Evolutionary conservation across 1,140 invertebrate species (phyloP), one percentile per base, ranked within the genome.

Genomic region (Diploscapter pachys): DNA sequence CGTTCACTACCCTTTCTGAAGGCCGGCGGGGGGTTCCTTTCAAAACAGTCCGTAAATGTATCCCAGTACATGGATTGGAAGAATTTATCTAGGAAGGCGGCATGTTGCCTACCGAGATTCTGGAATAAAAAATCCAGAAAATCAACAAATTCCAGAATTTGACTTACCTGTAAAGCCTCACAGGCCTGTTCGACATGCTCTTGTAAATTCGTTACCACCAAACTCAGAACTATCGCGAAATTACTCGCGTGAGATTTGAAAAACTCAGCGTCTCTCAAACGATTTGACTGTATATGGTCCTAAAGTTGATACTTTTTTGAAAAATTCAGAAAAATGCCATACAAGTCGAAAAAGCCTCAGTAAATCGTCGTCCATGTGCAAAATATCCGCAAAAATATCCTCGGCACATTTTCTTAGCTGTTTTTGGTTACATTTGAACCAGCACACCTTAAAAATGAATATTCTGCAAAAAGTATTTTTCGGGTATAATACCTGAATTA

Each of bases 11-110:
- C 55, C 63, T 74, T 76, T 49, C 61, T 71, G 70, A 76, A 76
- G 52, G 75, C 57, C 3, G 69, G 56, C 53, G 75, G 75, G n/a
- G 72, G 75, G 57, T 76, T 71, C 31, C 65, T 64, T n/a, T 76
- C 75, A 50, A 76, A 76, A 72, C 75, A 76, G 53, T 76, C 75
- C 2, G 75, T 76, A 49, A 76, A 76, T 13, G 72, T 66, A 63
- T 76, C 75, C 75, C 75, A 76, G 52, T 76, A 76, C 49, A 76
- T 71, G 11, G 69, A 55, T 54, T 76, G 68, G 63, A 76, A 76
- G n/a, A 63, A 55, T 5, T 71, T 31, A n/a, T 63, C 65, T 5
- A 54, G 65, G 9, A 76, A 50, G 31, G 56, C 55, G 5, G 68
- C 55, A 48, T 76, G 75, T 59, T 76, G 75, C n/a, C 51, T 53